These are phyloP conservation scores for Caenorhabditis sp. DNA, from an alignment of 2,888 invertebrate species.

Conservation along the genomic window DNA sequence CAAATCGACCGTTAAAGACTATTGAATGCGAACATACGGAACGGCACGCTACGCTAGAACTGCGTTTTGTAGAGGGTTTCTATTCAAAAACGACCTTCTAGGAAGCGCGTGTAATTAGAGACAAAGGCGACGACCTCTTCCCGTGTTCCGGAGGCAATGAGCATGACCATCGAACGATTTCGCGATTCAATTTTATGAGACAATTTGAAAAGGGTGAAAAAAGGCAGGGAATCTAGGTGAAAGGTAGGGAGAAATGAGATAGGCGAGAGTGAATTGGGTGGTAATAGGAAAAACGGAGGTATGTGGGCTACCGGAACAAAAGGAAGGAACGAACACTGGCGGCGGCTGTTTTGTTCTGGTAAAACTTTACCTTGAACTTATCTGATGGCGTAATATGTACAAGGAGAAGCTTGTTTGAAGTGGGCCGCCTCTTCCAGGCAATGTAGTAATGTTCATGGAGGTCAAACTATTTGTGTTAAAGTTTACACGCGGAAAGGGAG, in stretches of 20 bases:
- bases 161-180: conserved; percentile 61
- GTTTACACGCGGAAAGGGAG: conserved; percentile 5
- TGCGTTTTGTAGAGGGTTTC: conserved; percentile 42
- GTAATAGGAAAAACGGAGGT: conserved; percentile 45
- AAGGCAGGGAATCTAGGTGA: conserved; percentile 37
- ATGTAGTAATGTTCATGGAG: conserved; percentile 32
- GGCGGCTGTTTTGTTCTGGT: background rate
- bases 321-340: conserved; percentile 25
- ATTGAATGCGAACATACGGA: conserved; percentile 20
- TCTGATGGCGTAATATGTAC: background rate
- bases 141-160: conserved; percentile 39
- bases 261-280: conserved; percentile 32
- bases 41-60: conserved; percentile 56
- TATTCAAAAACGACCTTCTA: conserved; percentile 58
- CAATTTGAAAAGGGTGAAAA: conserved; percentile 36
- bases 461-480: conserved; percentile 19
- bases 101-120: conserved; percentile 55
- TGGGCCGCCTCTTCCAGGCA: conserved; percentile 6
- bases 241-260: background rate
- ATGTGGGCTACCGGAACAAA: conserved; percentile 53
- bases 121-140: conserved; percentile 14
- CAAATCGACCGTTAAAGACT: conserved; percentile 55
- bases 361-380: conserved; percentile 15
- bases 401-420: conserved; percentile 4
- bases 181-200: conserved; percentile 52